Percentiles rank a stretch among this genome's conserved stretches.
phyloP scores from a whole-genome alignment of 2,888 invertebrate genomes.

The Chrysolina haemoptera region DNA sequence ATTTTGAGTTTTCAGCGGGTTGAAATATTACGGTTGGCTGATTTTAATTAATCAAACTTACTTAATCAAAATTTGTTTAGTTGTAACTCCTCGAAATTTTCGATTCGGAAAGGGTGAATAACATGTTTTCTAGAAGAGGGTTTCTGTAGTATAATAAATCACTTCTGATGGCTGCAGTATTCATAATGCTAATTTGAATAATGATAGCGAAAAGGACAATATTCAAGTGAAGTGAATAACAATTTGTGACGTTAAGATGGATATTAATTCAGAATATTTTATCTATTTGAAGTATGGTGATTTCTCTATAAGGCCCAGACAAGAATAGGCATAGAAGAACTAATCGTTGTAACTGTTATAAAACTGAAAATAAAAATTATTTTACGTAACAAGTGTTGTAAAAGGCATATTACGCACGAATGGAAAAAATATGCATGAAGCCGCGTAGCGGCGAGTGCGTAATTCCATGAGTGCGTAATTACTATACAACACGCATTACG shows the following conservation, averaged over 20 bases:
- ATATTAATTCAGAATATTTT: neutral
- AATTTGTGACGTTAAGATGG: constrained; percentile 14
- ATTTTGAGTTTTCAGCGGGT: constrained; percentile 38
- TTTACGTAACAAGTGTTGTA: no score
- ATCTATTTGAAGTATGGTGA: neutral
- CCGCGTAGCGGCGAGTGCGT: no score
- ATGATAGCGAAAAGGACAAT: constrained; percentile 30
- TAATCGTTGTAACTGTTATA: neutral
- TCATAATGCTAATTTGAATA: constrained; percentile 50
- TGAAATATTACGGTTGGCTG: constrained; percentile 40
- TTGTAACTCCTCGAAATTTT: constrained; percentile 50
- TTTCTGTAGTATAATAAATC: constrained; percentile 48
- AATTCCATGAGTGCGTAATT: no score
- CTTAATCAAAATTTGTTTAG: constrained; percentile 53
- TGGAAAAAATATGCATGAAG: no score
- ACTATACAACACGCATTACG: no score
- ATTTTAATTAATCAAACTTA: constrained; percentile 54
- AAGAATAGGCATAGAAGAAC: neutral
- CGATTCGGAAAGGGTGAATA: constrained; percentile 50
- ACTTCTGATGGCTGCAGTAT: constrained; percentile 48
- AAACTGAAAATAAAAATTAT: no score
- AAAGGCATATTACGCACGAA: no score
- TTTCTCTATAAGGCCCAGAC: neutral
- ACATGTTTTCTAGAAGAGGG: constrained; percentile 53
- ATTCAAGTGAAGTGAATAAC: constrained; percentile 19